A percentile compares a stretch with the other conserved stretches of the same genome.
These are phyloP conservation scores for Petroica traversi DNA, from an alignment of 2,113 vertebrate species.

Conservation along the genomic window DNA sequence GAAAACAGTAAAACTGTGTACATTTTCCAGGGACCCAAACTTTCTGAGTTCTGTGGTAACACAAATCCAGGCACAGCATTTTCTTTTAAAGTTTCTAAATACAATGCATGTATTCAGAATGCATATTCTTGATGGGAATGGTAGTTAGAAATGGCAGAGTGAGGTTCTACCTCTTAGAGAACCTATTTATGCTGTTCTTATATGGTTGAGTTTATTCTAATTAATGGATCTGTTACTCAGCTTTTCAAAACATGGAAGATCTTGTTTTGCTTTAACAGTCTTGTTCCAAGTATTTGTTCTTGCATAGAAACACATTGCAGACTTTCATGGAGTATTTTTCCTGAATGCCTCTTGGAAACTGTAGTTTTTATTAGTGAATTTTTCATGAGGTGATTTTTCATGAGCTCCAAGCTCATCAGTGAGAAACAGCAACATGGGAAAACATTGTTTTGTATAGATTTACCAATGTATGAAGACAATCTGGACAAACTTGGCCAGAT, in stretches of 20 bases:
- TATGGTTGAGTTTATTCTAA: background rate
- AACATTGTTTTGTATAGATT: background rate
- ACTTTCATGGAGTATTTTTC: background rate
- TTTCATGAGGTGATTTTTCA: background rate
- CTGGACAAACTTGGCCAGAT: background rate
- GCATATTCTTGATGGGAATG: background rate
- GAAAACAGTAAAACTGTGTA: background rate
- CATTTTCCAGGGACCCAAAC: background rate
- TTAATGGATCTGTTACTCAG: background rate
- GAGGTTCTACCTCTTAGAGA: background rate
- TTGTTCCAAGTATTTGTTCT: background rate
- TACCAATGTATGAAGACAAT: background rate
- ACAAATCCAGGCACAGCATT: background rate
- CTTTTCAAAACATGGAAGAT: background rate
- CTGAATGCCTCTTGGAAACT: background rate
- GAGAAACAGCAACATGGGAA: background rate
- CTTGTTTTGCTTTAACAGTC: background rate
- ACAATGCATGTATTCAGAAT: rapidly evolving
- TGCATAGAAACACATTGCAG: background rate
- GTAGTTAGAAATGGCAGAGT: background rate
- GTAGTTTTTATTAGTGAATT: background rate
- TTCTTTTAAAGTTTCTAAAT: background rate
- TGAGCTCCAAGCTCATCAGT: background rate
- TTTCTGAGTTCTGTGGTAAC: background rate
- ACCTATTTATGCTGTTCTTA: background rate